Conservation (phyloP, 2,888 invertebrate genomes). For the Clusia tigrina region DNA sequence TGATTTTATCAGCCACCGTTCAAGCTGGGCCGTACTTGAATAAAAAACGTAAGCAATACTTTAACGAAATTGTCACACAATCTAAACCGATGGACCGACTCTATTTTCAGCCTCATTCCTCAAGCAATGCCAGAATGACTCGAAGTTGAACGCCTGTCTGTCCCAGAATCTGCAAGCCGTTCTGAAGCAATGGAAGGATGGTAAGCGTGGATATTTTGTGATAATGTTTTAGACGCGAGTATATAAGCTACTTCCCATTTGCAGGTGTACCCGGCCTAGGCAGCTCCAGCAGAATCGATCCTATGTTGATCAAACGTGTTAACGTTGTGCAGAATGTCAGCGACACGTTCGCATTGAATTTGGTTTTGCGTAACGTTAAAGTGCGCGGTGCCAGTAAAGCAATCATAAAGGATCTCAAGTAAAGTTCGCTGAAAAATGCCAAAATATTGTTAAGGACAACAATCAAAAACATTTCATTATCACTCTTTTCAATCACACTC, state of each 20-base stretch:
- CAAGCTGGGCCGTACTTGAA: not conserved
- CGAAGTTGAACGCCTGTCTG: conserved; percentile 10
- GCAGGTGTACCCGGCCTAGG: not conserved
- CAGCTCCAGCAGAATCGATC: not conserved
- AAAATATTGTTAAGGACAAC: not conserved
- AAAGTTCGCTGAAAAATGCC: too few relatives aligned
- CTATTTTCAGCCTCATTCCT: conserved; percentile 7
- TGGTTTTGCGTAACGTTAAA: not conserved
- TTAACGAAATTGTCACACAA: too few relatives aligned
- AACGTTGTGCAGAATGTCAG: not conserved
- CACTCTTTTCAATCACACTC: not conserved
- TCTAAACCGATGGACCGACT: not conserved
- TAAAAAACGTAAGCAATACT: conserved; percentile 11
- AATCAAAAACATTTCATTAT: not conserved
- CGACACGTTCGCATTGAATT: not conserved
- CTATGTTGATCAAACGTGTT: not conserved
- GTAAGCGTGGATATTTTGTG: conserved; percentile 3
- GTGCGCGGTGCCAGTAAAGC: not conserved
- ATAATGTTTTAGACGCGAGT: too few relatives aligned
- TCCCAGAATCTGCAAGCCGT: conserved; percentile 1
- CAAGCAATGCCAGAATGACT: not conserved
- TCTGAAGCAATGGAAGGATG: conserved; percentile 13
- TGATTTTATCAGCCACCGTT: not conserved
- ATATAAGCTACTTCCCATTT: not conserved
- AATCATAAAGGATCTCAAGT: not conserved